Base-by-base conservation (phyloP, 2,113 vertebrate genomes). In the Dermatemys mawii region DNA sequence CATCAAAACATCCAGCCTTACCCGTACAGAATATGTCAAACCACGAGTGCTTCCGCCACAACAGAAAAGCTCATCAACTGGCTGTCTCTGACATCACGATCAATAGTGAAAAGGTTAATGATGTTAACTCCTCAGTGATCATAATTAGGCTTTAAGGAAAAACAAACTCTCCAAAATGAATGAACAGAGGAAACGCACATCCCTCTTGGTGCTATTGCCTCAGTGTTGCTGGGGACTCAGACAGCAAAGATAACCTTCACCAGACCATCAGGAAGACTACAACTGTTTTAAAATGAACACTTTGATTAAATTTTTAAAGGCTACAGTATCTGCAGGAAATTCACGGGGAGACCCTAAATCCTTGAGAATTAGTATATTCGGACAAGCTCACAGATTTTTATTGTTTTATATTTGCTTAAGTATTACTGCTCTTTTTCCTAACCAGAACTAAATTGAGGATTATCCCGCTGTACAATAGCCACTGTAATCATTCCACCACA, bases 281-380 rank as follows among this genome's bases (percentile, higher is more conserved):
- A 2, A 48, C 85, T 89, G 22, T 63, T 87, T 90, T 54, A 89
- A 94, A 95, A 92, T 21, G 1, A 90, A 95, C 89, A 24, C 81
- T 51, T 89, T 73, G 55, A 84, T 88, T 83, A 60, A n/a, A 82
- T 3, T 80, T 51, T 67, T 84, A 46, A 13, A 92, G 85, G 55
- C 17, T 91, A 81, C 88, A 88, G 2, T 76, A 76, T 84, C 78
- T 50, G 78, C 22, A 67, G 49, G 89, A 51, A 48, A n/a, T 83
- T 57, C 11, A 38, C 27, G 87, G 67, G 78, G 84, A 93, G 91
- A 90, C 92, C 12, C 2, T 78, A 95, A 76, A 76, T 89, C n/a
- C 83, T 90, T 90, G 89, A 93, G 89, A 90, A 94, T 7, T 22
- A n/a, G n/a, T 41, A 22, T 84, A 89, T 92, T 96, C 89, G 91